phyloP scores from a whole-genome alignment of 2,888 invertebrate genomes.

The Macropis europaea region DNA sequence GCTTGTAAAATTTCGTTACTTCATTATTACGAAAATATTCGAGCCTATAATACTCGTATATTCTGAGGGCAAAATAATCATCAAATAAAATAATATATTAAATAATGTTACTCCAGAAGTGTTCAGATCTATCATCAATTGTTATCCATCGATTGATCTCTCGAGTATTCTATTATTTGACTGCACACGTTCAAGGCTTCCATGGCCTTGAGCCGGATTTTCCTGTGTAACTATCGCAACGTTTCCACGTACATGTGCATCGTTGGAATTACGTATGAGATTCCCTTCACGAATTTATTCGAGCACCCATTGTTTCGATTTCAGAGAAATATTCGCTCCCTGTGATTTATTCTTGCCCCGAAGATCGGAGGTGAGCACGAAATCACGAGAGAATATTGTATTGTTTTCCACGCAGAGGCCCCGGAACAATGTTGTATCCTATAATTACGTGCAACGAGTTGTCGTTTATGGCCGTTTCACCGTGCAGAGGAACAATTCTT shows the following conservation, averaged over 20 bases:
- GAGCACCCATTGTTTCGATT: background rate
- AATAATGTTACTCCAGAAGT: no score
- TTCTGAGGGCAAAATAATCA: no score
- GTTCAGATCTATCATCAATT: no score
- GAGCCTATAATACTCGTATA: no score
- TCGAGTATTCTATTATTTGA: slow-evolving; percentile 30
- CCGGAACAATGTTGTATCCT: no score
- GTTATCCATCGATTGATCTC: slow-evolving; percentile 21
- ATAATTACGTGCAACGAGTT: background rate
- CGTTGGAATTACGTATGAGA: background rate
- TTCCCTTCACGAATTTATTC: background rate
- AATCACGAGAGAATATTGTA: no score
- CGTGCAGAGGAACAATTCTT: background rate
- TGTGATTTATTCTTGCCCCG: background rate
- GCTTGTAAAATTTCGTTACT: no score
- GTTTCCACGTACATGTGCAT: background rate
- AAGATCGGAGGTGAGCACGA: background rate
- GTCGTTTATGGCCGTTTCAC: background rate
- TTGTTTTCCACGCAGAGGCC: no score
- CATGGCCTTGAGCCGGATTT: slow-evolving; percentile 34
- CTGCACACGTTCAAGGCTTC: slow-evolving; percentile 27
- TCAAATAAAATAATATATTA: no score
- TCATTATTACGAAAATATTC: no score
- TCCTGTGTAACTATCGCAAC: background rate
- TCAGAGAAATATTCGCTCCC: background rate